Base-by-base conservation (phyloP, 2,888 invertebrate genomes). In the Candidula unifasciata region DNA sequence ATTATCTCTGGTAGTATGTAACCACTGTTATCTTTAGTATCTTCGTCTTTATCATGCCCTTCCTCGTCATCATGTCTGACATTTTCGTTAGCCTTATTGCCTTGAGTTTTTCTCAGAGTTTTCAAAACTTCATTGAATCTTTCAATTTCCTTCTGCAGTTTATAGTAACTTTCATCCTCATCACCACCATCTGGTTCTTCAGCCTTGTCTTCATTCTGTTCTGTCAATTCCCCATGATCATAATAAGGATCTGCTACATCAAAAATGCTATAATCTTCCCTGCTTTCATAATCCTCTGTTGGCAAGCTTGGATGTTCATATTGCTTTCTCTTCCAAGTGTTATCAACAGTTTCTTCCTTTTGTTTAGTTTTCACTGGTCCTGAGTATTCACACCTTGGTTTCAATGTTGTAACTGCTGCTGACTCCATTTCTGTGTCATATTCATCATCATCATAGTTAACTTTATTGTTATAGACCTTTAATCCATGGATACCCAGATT, bases 321-420 rank as follows among this genome's bases (percentile, higher is more conserved):
- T n/a, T 35, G 0, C 37, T 44, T 73, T 74, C 54, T 54, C 33
- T 52, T 74, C 30, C 27, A 18, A 30, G 54, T 27, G 54, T 16
- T 18, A 74, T 33, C 54, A 74, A 52, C 54, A 16, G 54, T 54
- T 74, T 18, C 54, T 30, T 54, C 54, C 16, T 2, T 3, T 74
- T n/a, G 52, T 27, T 27, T 27, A 16, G 6, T 3, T 6, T 64
- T 78, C 5, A 37, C 35, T 10, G 78, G 78, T 37, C 78, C 78
- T 35, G 78, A 78, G 66, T 78, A 78, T 66, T 78, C 78, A 78
- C 78, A 78, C 16, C 35, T n/a, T 35, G 78, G 78, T 78, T 78
- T 78, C 16, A 30, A 64, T 64, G 60, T 78, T 16, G 64, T 60
- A 13, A 64, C 35, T 60, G 35, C 64, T 24, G 64, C 5, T 64